Base-by-base conservation (phyloP, 2,888 invertebrate genomes). In the Polydrusus pterygomalis region DNA sequence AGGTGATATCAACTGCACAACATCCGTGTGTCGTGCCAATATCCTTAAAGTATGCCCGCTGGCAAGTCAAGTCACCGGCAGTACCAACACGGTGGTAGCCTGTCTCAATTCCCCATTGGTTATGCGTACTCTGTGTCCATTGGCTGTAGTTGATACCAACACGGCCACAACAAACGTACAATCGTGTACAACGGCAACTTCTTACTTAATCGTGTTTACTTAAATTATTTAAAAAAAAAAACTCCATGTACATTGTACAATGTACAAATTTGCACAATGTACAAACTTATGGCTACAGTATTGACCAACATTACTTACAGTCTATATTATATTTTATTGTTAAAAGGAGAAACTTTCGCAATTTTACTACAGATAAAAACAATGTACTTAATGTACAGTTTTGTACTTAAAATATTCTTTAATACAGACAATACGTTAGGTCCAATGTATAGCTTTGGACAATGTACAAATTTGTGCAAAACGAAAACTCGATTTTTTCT, bases 51-150 rank as follows among this genome's bases (percentile, higher is more conserved):
- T 78, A 9, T 84, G 84, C 47, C 83, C 83, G 6, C 1, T 18
- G 11, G 73, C 62, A 0, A 73, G 80, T n/a, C 81, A 80, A 75
- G 70, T 82, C 8, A 77, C 70, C 17, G 75, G 79, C 63, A 75
- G 70, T 30, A 30, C 62, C 6, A 80, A 80, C 5, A 34, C 15
- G 11, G 78, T 82, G 3, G 78, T 82, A 0, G 83, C 79, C 0
- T 84, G 84, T 65, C 79, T 76, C 47, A 69, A 79, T 8, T 68
- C 76, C 75, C 85, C 88, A 0, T 79, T 82, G 2, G 82, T 85
- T 30, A 88, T 89, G 83, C 87, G 88, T 73, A 79, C 82, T 13
- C 82, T 85, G 7, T 89, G 89, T 77, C 89, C 89, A 2, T 82
- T 84, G 15, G 88, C 89, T 8, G 87, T 76, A 7, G 74, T 88